Conservation (phyloP, 1,140 invertebrate species). For the Brevipalpus yothersi region DNA sequence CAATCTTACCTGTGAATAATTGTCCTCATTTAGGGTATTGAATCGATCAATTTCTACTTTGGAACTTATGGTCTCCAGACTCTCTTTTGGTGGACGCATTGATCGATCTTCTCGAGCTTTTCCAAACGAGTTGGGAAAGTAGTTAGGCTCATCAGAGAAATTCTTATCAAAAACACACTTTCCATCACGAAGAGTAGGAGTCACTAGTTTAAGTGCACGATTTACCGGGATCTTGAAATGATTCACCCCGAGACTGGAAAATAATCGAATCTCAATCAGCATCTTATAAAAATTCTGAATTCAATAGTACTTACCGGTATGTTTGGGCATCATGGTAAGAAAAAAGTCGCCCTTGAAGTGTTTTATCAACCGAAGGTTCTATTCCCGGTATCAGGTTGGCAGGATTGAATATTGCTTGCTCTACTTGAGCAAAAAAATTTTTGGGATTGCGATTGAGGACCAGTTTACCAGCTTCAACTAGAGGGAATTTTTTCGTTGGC, state of each 20-base stretch:
- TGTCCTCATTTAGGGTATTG: conserved; percentile 62
- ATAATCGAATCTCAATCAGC: neutral
- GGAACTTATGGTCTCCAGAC: neutral
- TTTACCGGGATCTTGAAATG: conserved; percentile 83
- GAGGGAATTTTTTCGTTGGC: conserved; percentile 50
- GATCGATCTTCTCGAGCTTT: neutral
- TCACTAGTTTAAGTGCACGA: conserved; percentile 31
- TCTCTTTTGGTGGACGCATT: neutral
- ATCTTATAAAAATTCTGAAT: neutral
- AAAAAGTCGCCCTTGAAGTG: conserved; percentile 63
- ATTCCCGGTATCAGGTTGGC: conserved; percentile 74
- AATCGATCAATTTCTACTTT: conserved; percentile 28
- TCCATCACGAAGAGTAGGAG: conserved; percentile 58
- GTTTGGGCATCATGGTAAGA: conserved; percentile 83
- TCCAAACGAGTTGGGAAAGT: conserved; percentile 10
- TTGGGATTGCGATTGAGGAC: conserved; percentile 65
- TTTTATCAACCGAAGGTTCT: conserved; percentile 73
- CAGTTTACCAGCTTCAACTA: conserved; percentile 72
- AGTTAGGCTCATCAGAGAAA: conserved; percentile 15
- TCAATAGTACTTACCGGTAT: conserved; percentile 30
- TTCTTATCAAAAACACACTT: conserved; percentile 22
- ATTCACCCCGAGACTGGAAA: conserved; percentile 45
- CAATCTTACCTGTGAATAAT: conserved; percentile 60
- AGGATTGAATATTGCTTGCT: conserved; percentile 81
- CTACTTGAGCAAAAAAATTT: conserved; percentile 76